Evolutionary conservation across 1,140 invertebrate species (phyloP).

Genomic region (Zeugodacus cucurbitae): DNA sequence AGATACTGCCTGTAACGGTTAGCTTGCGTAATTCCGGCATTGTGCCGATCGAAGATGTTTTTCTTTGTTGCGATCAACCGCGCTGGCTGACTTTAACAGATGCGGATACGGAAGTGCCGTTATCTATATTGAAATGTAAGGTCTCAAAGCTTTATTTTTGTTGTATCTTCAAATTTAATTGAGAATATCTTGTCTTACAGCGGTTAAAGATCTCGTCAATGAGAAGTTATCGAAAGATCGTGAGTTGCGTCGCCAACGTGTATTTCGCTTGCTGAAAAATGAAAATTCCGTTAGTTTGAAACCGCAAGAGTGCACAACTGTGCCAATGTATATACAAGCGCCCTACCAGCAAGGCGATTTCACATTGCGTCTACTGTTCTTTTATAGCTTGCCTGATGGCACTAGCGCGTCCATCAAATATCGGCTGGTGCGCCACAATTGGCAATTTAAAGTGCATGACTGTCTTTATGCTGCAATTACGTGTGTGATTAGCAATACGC

Average conservation of each 20-base stretch:
- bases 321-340: constrained; percentile 77
- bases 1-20: constrained; percentile 74
- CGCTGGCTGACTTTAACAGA: constrained; percentile 71
- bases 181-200: constrained; percentile 8
- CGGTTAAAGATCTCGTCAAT: constrained; percentile 59
- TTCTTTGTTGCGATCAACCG: constrained; percentile 70
- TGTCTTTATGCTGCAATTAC: constrained; percentile 73
- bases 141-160: background rate
- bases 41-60: constrained; percentile 72
- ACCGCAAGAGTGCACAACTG: constrained; percentile 70
- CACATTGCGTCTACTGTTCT: constrained; percentile 76
- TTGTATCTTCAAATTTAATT: background rate
- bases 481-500: constrained; percentile 66
- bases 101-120: constrained; percentile 61
- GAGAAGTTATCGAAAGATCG: constrained; percentile 66
- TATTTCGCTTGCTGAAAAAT: constrained; percentile 68
- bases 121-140: constrained; percentile 62
- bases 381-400: constrained; percentile 73
- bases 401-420: constrained; percentile 70
- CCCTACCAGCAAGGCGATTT: constrained; percentile 73
- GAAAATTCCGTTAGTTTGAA: constrained; percentile 57
- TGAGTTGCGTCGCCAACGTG: constrained; percentile 67
- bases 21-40: constrained; percentile 75
- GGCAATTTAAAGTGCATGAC: constrained; percentile 76
- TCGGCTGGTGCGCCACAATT: constrained; percentile 75